phyloP scores from a whole-genome alignment of 2,888 invertebrate genomes.

The Phasia obesa region DNA sequence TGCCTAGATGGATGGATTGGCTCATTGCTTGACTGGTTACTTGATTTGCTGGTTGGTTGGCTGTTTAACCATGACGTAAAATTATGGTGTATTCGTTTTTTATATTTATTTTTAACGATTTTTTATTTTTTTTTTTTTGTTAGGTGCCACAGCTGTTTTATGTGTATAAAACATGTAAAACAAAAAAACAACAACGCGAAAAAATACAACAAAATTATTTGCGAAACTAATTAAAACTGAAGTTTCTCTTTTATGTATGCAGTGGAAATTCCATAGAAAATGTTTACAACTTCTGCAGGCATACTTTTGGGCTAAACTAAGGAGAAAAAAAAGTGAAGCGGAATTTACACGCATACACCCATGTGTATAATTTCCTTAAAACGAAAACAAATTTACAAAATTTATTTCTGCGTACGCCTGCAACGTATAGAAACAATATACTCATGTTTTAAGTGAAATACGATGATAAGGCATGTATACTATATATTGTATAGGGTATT shows the following conservation, averaged over 20 bases:
- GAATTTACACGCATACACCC: slow-evolving; percentile 7
- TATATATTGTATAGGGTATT: not conserved
- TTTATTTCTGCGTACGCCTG: not conserved
- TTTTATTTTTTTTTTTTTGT: not conserved
- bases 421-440: slow-evolving; percentile 33
- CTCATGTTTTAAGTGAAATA: slow-evolving; percentile 61
- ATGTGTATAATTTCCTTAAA: not conserved
- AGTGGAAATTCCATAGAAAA: slow-evolving; percentile 62
- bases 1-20: slow-evolving; percentile 40
- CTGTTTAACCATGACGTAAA: slow-evolving; percentile 16
- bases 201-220: slow-evolving; percentile 69
- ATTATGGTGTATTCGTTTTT: slow-evolving; percentile 15
- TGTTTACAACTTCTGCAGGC: slow-evolving; percentile 49
- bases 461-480: slow-evolving; percentile 71
- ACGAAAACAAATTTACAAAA: slow-evolving; percentile 11
- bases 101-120: slow-evolving; percentile 2
- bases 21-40: slow-evolving; percentile 1
- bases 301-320: slow-evolving; percentile 49
- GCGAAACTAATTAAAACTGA: slow-evolving; percentile 73
- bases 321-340: slow-evolving; percentile 6
- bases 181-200: slow-evolving; percentile 25
- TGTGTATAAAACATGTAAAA: slow-evolving; percentile 13
- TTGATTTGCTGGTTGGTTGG: slow-evolving; percentile 16
- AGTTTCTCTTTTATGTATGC: slow-evolving; percentile 66
- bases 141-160: slow-evolving; percentile 14